These are phyloP conservation scores for Asarcornis scutulata DNA, from an alignment of 2,113 vertebrate species.

Conservation along the genomic window DNA sequence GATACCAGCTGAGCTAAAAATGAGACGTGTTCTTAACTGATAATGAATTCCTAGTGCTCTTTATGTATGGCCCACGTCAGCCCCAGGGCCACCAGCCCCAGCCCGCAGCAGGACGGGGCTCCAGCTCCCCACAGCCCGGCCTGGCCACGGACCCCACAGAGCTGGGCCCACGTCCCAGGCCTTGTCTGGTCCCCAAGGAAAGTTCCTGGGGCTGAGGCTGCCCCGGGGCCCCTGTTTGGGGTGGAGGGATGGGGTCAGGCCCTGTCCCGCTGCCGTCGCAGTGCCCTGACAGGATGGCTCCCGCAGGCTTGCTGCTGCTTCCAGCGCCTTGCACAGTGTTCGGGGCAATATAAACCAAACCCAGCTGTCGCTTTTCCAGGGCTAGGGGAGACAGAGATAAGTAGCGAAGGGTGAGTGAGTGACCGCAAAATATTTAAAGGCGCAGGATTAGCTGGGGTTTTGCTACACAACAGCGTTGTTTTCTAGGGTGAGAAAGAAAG, in stretches of 20 bases:
- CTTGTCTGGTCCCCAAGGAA: not conserved
- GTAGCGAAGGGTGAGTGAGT: not conserved
- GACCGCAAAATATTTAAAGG: not conserved
- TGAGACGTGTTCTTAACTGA: not conserved
- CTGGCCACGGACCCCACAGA: not conserved
- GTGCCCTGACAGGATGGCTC: not conserved
- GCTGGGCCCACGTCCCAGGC: not conserved
- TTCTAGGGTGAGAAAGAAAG: not conserved
- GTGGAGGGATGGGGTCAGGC: accelerated
- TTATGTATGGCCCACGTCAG: not conserved
- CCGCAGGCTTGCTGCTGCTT: not conserved
- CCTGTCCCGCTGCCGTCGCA: accelerated
- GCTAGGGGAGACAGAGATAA: not conserved
- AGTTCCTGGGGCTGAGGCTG: accelerated
- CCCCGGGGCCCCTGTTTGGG: not conserved
- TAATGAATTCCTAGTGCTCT: not conserved
- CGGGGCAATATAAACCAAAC: not conserved
- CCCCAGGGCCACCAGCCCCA: not conserved
- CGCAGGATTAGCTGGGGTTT: not conserved
- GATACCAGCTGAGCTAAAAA: not conserved
- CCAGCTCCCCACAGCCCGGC: not conserved
- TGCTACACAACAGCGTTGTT: not conserved
- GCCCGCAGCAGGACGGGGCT: not conserved
- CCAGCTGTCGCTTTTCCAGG: not conserved
- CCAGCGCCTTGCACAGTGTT: not conserved